phyloP scores from a whole-genome alignment of 1,140 invertebrate species.

The Drosophila eugracilis region DNA sequence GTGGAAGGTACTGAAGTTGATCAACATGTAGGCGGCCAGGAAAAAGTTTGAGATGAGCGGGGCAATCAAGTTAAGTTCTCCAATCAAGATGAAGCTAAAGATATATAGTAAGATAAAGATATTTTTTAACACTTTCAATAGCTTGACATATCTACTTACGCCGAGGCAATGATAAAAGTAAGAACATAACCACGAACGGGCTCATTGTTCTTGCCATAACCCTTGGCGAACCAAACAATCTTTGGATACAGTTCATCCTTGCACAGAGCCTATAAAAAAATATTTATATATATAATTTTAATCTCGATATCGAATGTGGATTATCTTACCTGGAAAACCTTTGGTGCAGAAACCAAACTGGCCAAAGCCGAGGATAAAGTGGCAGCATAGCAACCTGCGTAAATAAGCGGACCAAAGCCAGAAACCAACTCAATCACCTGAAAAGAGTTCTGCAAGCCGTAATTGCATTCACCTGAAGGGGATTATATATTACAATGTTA shows the following conservation, averaged over 20 bases:
- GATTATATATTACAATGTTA: no score
- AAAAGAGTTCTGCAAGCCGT: constrained; percentile 89
- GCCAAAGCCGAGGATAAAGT: constrained; percentile 98
- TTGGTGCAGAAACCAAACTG: constrained; percentile 97
- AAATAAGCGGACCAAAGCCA: constrained; percentile 95
- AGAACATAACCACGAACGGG: constrained; percentile 96
- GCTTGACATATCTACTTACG: constrained; percentile 87
- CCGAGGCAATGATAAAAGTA: constrained; percentile 95
- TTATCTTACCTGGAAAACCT: constrained; percentile 91
- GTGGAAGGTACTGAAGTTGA: constrained; percentile 99
- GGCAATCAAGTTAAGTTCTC: constrained; percentile 96
- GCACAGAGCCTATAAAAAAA: constrained; percentile 90
- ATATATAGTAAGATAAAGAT: no score
- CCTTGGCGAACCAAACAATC: constrained; percentile 95
- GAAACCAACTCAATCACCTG: constrained; percentile 96
- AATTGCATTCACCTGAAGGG: constrained; percentile 86
- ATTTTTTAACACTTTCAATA: neutral
- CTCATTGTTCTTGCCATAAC: constrained; percentile 96
- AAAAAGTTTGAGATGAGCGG: constrained; percentile 99
- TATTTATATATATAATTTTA: neutral
- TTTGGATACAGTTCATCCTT: constrained; percentile 98
- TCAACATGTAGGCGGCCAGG: constrained; percentile 97
- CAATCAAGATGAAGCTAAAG: constrained; percentile 86
- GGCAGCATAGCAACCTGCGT: constrained; percentile 98
- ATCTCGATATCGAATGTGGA: neutral